Evolutionary conservation across 2,888 invertebrate species (phyloP).

Genomic region (Notodonta ziczac): DNA sequence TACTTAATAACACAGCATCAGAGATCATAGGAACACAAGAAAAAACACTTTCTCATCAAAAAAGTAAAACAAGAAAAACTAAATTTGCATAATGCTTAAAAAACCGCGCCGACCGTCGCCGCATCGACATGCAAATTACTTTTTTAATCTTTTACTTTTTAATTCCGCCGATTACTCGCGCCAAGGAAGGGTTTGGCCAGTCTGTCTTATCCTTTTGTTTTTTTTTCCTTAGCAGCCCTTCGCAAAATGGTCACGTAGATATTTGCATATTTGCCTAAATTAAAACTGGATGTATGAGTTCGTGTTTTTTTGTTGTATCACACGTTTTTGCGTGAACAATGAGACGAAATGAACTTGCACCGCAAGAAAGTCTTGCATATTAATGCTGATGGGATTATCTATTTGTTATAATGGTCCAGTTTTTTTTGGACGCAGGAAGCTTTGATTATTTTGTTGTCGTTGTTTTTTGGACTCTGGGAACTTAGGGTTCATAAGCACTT

Average conservation of each 20-base stretch:
- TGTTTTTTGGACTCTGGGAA: constrained; percentile 38
- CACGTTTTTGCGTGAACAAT: constrained; percentile 77
- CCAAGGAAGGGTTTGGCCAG: constrained; percentile 77
- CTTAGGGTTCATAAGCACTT: constrained; percentile 7
- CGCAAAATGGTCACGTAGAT: constrained; percentile 81
- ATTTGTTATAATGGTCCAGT: constrained; percentile 43
- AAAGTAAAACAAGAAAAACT: constrained; percentile 44
- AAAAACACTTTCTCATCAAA: constrained; percentile 77
- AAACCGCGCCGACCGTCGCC: constrained; percentile 48
- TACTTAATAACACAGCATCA: constrained; percentile 9
- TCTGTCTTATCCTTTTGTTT: constrained; percentile 69
- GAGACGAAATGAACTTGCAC: constrained; percentile 61
- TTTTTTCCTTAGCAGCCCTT: constrained; percentile 64
- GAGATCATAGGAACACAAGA: constrained; percentile 59
- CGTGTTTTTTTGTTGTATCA: constrained; percentile 72
- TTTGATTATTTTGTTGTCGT: constrained; percentile 33
- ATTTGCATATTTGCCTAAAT: constrained; percentile 82
- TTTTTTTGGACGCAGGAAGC: constrained; percentile 53
- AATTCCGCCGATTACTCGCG: constrained; percentile 68
- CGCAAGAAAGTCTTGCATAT: constrained; percentile 66
- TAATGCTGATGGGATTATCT: constrained; percentile 56
- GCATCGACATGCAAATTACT: constrained; percentile 74
- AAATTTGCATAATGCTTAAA: constrained; percentile 65
- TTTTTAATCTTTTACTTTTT: constrained; percentile 72
- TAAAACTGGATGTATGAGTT: constrained; percentile 65